phyloP scores from a whole-genome alignment of 1,140 invertebrate genomes.

The Drosophila neocordata region DNA sequence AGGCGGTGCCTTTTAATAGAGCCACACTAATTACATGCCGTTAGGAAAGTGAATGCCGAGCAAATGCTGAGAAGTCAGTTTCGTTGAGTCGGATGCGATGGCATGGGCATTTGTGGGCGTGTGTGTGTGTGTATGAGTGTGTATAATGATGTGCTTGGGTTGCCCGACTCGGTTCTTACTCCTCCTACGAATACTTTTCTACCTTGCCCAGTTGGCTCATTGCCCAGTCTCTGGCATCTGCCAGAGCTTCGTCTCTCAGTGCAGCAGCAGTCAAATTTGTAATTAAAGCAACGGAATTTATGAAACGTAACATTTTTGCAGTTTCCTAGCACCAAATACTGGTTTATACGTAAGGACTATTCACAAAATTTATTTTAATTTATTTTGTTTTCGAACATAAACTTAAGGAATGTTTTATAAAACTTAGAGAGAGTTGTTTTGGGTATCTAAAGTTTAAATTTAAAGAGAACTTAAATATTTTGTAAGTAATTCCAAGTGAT shows the following conservation, averaged over 20 bases:
- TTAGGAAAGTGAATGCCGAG: conserved; percentile 68
- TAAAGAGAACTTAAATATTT: too few relatives aligned
- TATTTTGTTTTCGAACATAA: too few relatives aligned
- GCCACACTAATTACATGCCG: conserved; percentile 80
- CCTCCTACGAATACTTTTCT: background rate
- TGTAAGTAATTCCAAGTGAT: too few relatives aligned
- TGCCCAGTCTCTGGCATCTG: conserved; percentile 24
- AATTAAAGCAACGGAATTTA: conserved; percentile 78
- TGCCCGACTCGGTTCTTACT: background rate
- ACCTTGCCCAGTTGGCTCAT: conserved; percentile 31
- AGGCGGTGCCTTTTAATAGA: conserved; percentile 80
- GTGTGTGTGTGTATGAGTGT: conserved; percentile 22
- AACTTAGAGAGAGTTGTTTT: too few relatives aligned
- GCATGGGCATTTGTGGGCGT: background rate
- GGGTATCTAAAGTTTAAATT: too few relatives aligned
- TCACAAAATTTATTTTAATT: background rate
- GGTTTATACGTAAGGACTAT: conserved; percentile 10
- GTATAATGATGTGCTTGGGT: conserved; percentile 12
- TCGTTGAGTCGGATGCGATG: conserved; percentile 3
- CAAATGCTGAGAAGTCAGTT: conserved; percentile 53
- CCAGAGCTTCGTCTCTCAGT: background rate
- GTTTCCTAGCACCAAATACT: conserved; percentile 27
- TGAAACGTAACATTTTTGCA: conserved; percentile 78
- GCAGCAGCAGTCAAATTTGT: conserved; percentile 70
- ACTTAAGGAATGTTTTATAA: too few relatives aligned